These are phyloP conservation scores for Calcarius lapponicus DNA, from an alignment of 2,797 vertebrate species.

Conservation along the genomic window DNA sequence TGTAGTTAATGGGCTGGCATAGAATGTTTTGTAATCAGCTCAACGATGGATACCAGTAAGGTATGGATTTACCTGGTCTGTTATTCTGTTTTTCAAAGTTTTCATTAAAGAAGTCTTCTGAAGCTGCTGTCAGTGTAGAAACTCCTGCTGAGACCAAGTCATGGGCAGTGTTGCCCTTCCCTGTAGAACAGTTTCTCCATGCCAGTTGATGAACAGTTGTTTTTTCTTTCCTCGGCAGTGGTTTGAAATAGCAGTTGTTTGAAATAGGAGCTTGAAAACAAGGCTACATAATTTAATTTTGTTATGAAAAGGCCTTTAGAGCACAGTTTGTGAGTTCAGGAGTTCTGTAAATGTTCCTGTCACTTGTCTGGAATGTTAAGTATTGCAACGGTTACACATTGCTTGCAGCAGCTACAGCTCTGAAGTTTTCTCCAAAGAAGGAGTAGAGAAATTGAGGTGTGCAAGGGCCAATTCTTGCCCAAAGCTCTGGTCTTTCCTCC, in stretches of 20 bases:
- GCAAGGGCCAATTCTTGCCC: background rate
- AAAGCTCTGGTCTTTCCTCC: background rate
- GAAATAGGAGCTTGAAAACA: conserved; percentile 45
- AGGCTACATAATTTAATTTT: conserved; percentile 47
- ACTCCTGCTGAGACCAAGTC: background rate
- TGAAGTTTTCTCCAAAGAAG: conserved; percentile 71
- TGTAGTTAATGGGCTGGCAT: background rate
- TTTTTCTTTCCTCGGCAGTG: background rate
- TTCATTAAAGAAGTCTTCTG: background rate
- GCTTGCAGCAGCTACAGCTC: conserved; percentile 33
- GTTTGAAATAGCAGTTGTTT: conserved; percentile 12
- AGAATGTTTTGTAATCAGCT: background rate
- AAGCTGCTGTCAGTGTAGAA: background rate
- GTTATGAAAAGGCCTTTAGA: conserved; percentile 54
- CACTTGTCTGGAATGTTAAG: conserved; percentile 77
- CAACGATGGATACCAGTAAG: background rate
- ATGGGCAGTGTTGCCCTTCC: background rate
- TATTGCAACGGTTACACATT: conserved; percentile 63
- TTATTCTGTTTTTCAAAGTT: background rate
- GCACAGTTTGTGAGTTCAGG: conserved; percentile 25
- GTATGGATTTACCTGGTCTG: background rate
- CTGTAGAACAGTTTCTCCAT: background rate
- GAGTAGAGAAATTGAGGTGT: conserved; percentile 45
- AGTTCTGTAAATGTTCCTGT: conserved; percentile 68
- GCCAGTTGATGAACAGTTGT: background rate